These are phyloP conservation scores for Hydrolagus colliei DNA, from an alignment of 2,797 vertebrate genomes.

Conservation along the genomic window DNA sequence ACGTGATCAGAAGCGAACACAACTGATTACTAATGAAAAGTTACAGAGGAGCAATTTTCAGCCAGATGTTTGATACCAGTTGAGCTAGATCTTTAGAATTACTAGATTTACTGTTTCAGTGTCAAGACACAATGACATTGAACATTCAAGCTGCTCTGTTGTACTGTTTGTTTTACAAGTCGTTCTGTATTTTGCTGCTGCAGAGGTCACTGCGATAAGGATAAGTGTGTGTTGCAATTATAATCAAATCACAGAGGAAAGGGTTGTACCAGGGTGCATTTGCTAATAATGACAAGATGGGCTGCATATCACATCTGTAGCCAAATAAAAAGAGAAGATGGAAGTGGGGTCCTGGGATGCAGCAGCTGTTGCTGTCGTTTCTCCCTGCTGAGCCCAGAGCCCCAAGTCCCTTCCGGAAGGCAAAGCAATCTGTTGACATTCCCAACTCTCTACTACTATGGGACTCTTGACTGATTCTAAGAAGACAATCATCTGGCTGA, in stretches of 20 bases:
- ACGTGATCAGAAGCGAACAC: neutral
- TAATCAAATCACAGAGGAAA: constrained; percentile 6
- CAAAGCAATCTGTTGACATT: constrained; percentile 59
- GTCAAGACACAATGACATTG: neutral
- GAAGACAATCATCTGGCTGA: constrained; percentile 54
- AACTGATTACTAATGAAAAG: neutral
- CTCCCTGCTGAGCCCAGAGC: constrained; percentile 53
- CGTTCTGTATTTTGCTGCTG: constrained; percentile 17
- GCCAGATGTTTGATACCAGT: neutral
- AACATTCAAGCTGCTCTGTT: neutral
- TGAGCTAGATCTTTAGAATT: neutral
- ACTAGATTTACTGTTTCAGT: neutral
- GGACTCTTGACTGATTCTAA: constrained; percentile 53
- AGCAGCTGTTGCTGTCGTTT: constrained; percentile 73
- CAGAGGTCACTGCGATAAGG: constrained; percentile 17
- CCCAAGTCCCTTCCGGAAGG: constrained; percentile 52
- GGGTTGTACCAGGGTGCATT: constrained; percentile 43
- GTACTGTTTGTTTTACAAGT: neutral
- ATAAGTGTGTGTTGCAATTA: constrained; percentile 30
- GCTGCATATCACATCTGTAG: constrained; percentile 51
- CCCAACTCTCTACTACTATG: constrained; percentile 44
- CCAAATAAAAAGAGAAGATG: constrained; percentile 44
- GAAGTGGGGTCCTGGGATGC: constrained; percentile 55
- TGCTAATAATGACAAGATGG: constrained; percentile 47
- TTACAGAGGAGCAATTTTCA: constrained; percentile 1